phyloP scores from a whole-genome alignment of 2,888 invertebrate species.

The Agrotis clavis region DNA sequence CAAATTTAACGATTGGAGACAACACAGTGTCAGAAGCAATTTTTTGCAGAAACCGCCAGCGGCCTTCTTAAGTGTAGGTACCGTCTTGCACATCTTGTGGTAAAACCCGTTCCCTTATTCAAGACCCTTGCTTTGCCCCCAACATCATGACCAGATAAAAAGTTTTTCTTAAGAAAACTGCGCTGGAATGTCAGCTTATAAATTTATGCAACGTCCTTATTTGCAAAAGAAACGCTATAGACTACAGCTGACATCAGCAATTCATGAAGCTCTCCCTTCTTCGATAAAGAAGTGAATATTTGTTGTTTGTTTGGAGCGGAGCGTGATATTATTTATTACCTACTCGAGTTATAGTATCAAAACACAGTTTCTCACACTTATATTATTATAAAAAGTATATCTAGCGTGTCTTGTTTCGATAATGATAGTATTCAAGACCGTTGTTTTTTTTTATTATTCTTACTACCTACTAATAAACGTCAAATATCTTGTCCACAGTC shows the following conservation, averaged over 20 bases:
- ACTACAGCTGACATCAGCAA: slow-evolving; percentile 83
- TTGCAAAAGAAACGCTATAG: slow-evolving; percentile 78
- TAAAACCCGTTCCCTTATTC: slow-evolving; percentile 69
- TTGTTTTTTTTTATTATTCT: slow-evolving; percentile 23
- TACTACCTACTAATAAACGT: slow-evolving; percentile 25
- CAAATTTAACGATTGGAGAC: slow-evolving; percentile 46
- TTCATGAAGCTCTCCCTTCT: slow-evolving; percentile 79
- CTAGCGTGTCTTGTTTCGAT: slow-evolving; percentile 2
- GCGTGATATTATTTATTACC: slow-evolving; percentile 74
- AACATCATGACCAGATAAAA: slow-evolving; percentile 64
- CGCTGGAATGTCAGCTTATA: slow-evolving; percentile 70
- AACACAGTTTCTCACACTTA: slow-evolving; percentile 60
- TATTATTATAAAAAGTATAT: not conserved
- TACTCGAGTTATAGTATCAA: slow-evolving; percentile 56
- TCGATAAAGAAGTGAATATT: slow-evolving; percentile 72
- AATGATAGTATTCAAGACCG: slow-evolving; percentile 14
- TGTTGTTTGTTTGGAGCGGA: slow-evolving; percentile 74
- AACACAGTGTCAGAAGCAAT: slow-evolving; percentile 27
- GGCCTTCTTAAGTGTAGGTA: slow-evolving; percentile 26
- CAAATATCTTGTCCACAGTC: slow-evolving; percentile 16
- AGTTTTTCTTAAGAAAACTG: slow-evolving; percentile 71
- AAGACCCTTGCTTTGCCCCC: slow-evolving; percentile 66
- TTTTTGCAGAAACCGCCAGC: slow-evolving; percentile 31
- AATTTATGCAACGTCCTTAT: slow-evolving; percentile 81
- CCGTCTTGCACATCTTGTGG: slow-evolving; percentile 45